Evolutionary conservation across 2,888 invertebrate species (phyloP).

Genomic region (Meghimatium bilineatum): DNA sequence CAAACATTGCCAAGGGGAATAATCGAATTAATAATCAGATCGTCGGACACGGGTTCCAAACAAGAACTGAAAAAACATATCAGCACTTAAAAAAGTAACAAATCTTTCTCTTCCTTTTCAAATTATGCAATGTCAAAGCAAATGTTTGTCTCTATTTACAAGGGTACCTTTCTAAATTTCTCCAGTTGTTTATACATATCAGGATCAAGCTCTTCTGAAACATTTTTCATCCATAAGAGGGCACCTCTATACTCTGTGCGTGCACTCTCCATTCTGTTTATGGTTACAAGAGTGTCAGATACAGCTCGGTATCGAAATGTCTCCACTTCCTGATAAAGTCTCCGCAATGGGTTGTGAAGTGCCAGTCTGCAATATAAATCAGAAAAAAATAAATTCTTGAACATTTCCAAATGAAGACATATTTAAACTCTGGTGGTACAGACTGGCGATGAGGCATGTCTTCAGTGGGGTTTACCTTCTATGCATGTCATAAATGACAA

Average conservation of each 20-base stretch:
- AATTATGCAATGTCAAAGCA: not conserved
- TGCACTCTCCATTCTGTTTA: slow-evolving; percentile 94
- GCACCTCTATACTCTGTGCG: slow-evolving; percentile 94
- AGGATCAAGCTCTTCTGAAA: slow-evolving; percentile 95
- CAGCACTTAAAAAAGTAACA: too few species aligned
- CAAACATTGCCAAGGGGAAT: too few species aligned
- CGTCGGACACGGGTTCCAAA: too few species aligned
- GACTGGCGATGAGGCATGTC: too few species aligned
- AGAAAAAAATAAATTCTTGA: not conserved
- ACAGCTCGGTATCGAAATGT: slow-evolving; percentile 96
- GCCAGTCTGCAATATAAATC: slow-evolving; percentile 81
- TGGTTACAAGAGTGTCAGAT: slow-evolving; percentile 92
- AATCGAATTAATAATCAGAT: too few species aligned
- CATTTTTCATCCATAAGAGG: slow-evolving; percentile 96
- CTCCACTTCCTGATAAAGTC: slow-evolving; percentile 93
- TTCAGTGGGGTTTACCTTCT: too few species aligned
- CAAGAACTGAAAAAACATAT: too few species aligned
- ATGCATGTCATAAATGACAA: too few species aligned
- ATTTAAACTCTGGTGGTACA: too few species aligned
- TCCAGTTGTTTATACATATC: slow-evolving; percentile 96
- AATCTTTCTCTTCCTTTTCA: too few species aligned
- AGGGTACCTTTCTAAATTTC: slow-evolving; percentile 91
- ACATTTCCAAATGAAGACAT: not conserved
- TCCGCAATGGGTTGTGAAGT: slow-evolving; percentile 86
- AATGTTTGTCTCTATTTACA: not conserved